Conservation (phyloP, 1,140 invertebrate genomes). For the Bombus confusus region DNA sequence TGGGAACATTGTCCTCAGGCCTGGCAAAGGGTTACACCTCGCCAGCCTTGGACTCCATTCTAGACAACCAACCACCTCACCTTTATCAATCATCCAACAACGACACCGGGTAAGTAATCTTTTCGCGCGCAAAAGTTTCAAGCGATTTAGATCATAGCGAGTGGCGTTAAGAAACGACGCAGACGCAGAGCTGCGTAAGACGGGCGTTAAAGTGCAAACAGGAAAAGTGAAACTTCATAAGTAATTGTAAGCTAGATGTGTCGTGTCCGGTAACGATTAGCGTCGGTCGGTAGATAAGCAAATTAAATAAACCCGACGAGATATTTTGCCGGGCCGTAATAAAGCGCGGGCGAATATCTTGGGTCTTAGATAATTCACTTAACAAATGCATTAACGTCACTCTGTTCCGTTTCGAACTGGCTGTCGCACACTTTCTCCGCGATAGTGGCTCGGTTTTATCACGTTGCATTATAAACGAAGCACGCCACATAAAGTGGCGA, state of each 20-base stretch:
- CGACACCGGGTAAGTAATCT: slow-evolving; percentile 76
- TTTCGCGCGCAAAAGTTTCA: neutral
- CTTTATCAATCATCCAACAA: slow-evolving; percentile 77
- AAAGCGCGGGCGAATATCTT: slow-evolving; percentile 38
- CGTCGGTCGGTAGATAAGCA: slow-evolving; percentile 35
- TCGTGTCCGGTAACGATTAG: slow-evolving; percentile 43
- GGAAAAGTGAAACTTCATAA: slow-evolving; percentile 7
- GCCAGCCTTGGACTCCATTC: slow-evolving; percentile 91
- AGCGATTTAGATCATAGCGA: neutral
- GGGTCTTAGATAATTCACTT: slow-evolving; percentile 24
- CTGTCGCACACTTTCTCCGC: slow-evolving; percentile 38
- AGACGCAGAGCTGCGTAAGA: neutral
- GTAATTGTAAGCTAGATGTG: slow-evolving; percentile 27
- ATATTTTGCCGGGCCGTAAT: slow-evolving; percentile 7
- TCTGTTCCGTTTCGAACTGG: slow-evolving; percentile 6
- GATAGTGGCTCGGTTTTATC: slow-evolving; percentile 32
- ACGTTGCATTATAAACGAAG: slow-evolving; percentile 5
- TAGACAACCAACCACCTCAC: slow-evolving; percentile 83
- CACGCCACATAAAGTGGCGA: slow-evolving; percentile 4
- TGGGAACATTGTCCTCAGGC: slow-evolving; percentile 91
- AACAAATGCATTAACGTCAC: slow-evolving; percentile 44
- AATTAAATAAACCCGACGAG: slow-evolving; percentile 41
- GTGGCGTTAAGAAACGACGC: too few species aligned
- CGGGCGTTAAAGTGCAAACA: too few species aligned
- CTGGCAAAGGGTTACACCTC: slow-evolving; percentile 93